A percentile compares a stretch with the other conserved stretches of the same genome.
phyloP scores from a whole-genome alignment of 2,797 vertebrate genomes.

The Argyrosomus regius region DNA sequence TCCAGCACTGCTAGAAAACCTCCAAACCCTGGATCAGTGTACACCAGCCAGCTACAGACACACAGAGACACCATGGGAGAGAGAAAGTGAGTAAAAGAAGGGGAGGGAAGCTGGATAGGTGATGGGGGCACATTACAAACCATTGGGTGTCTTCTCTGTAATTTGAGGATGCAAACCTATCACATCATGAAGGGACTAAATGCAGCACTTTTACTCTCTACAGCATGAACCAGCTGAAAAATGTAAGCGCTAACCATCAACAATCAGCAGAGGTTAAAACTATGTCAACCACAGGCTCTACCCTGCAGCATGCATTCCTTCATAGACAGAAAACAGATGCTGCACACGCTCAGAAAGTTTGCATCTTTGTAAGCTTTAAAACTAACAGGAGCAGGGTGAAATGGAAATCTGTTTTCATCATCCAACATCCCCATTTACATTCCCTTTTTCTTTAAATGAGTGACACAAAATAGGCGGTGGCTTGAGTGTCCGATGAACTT shows the following conservation, averaged over 20 bases:
- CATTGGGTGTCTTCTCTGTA: background rate
- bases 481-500: conserved; percentile 76
- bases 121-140: background rate
- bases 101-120: background rate
- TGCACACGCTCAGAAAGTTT: background rate
- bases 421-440: background rate
- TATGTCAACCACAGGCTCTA: conserved; percentile 34
- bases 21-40: conserved; percentile 91
- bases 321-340: conserved; percentile 35
- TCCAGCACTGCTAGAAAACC: conserved; percentile 91
- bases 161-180: background rate
- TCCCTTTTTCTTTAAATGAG: conserved; percentile 4
- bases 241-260: conserved; percentile 27
- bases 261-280: conserved; percentile 39
- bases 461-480: background rate
- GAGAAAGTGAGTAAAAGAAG: background rate
- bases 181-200: conserved; percentile 18
- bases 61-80: conserved; percentile 15
- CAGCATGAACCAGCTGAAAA: conserved; percentile 14
- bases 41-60: conserved; percentile 92
- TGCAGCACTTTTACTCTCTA: background rate
- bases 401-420: background rate
- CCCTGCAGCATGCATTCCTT: conserved; percentile 53
- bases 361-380: background rate
- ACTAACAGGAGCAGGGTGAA: background rate